phyloP scores from a whole-genome alignment of 2,113 vertebrate species.

The Oxyura jamaicensis region DNA sequence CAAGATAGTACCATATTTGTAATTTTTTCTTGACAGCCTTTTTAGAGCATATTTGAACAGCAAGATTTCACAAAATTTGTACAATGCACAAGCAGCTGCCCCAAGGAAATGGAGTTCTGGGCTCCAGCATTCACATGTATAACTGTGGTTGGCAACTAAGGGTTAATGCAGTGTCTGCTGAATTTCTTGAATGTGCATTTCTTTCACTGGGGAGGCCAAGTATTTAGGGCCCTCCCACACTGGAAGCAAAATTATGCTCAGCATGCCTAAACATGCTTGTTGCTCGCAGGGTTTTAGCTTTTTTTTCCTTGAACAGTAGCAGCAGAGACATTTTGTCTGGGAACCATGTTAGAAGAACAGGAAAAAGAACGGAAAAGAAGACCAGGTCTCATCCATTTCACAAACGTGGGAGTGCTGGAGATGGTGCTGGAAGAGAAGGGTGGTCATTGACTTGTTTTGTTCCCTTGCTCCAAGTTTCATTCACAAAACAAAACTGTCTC shows the following conservation, averaged over 20 bases:
- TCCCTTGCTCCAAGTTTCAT: not conserved
- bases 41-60: not conserved
- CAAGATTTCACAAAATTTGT: not conserved
- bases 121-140: not conserved
- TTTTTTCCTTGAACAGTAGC: constrained; percentile 30
- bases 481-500: not conserved
- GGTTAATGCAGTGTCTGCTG: constrained; percentile 42
- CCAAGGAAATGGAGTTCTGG: not conserved
- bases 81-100: not conserved
- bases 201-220: constrained; percentile 34
- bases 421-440: not conserved
- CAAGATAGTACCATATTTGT: not conserved
- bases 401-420: not conserved
- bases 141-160: not conserved
- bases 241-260: constrained; percentile 29
- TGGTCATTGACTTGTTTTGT: not conserved
- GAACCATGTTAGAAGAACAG: not conserved
- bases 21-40: not conserved
- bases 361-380: not conserved
- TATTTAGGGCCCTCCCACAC: constrained; percentile 47
- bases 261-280: constrained; percentile 49
- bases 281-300: constrained; percentile 1
- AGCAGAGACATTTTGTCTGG: constrained; percentile 36
- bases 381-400: not conserved
- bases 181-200: not conserved